These are phyloP conservation scores for Seira sanloemensis DNA, from an alignment of 2,888 invertebrate genomes.

Conservation along the genomic window DNA sequence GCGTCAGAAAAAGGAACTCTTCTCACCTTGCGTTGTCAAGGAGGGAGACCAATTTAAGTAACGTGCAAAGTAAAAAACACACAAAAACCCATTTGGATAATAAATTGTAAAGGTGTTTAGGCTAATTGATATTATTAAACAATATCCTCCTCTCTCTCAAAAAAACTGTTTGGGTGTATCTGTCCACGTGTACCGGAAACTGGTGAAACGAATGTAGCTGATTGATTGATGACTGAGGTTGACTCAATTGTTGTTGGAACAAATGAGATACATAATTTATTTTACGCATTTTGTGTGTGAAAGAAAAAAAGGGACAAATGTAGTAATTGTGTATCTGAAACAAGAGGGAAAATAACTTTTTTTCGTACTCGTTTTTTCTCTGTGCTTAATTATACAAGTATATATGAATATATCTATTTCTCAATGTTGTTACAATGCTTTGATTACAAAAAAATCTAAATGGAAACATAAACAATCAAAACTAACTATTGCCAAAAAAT, in stretches of 20 bases:
- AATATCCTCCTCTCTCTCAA: background rate
- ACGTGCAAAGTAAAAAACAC: no score
- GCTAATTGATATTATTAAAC: background rate
- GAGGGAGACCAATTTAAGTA: background rate
- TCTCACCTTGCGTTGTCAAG: no score
- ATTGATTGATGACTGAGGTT: conserved; percentile 50
- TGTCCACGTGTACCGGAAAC: conserved; percentile 17
- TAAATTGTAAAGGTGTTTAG: background rate
- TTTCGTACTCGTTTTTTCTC: background rate
- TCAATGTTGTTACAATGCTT: no score
- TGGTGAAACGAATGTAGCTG: conserved; percentile 60
- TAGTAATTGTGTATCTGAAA: background rate
- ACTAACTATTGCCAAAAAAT: no score
- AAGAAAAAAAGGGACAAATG: no score
- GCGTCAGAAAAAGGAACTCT: no score
- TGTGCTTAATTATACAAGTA: background rate
- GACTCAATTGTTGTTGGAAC: background rate
- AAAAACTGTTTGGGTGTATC: background rate
- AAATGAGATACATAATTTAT: background rate
- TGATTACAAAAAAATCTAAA: no score
- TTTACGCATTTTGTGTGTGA: background rate
- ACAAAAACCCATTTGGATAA: background rate
- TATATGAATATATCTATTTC: no score
- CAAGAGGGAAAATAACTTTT: background rate
- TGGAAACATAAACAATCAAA: no score